A percentile compares a stretch with the other conserved stretches of the same genome.
phyloP scores from a whole-genome alignment of 2,888 invertebrate species.

The Tachina fera region DNA sequence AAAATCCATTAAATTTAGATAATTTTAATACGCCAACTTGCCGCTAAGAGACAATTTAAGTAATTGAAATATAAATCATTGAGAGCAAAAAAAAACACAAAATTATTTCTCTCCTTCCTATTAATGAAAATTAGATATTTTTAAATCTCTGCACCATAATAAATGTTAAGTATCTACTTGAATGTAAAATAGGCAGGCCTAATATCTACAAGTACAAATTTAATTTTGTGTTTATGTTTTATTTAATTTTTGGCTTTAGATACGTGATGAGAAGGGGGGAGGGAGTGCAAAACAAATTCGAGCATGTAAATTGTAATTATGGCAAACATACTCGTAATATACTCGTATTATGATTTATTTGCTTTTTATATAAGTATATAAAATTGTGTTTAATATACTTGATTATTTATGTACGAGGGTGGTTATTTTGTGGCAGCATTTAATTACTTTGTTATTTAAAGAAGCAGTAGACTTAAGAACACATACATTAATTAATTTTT shows the following conservation, averaged over 20 bases:
- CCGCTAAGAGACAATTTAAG: conserved; percentile 62
- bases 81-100: background rate
- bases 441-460: too few relatives aligned
- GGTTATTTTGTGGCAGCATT: background rate
- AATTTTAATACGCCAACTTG: conserved; percentile 56
- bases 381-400: conserved; percentile 14
- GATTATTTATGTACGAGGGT: conserved; percentile 23
- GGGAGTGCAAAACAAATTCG: background rate
- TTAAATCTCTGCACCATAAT: conserved; percentile 10
- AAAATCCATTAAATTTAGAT: conserved; percentile 60
- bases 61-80: conserved; percentile 69
- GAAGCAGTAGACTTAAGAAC: too few relatives aligned
- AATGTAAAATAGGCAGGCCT: conserved; percentile 40
- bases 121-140: conserved; percentile 59
- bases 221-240: background rate
- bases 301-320: conserved; percentile 19
- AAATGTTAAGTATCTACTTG: conserved; percentile 40
- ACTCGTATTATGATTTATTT: background rate
- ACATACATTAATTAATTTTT: too few relatives aligned
- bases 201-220: conserved; percentile 30
- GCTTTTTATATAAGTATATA: background rate
- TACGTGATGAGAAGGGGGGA: background rate
- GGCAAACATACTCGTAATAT: conserved; percentile 33
- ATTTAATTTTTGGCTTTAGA: background rate
- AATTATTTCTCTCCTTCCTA: background rate